Base-by-base conservation (phyloP, 2,113 vertebrate genomes). In the Naja naja region DNA sequence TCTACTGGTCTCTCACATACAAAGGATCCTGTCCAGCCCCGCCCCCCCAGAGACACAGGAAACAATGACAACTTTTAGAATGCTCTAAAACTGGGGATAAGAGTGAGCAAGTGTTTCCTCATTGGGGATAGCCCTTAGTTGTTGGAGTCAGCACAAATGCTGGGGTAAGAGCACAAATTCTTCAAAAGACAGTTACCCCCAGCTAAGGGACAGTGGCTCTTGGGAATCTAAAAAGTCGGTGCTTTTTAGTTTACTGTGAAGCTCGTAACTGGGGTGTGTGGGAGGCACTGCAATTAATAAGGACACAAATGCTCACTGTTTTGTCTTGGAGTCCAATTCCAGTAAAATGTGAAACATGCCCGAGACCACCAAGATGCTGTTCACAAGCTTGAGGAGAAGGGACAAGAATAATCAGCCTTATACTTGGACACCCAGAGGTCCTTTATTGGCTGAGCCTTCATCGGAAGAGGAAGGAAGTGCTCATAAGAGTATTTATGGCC, bases 201-300 rank as follows among this genome's bases (percentile, higher is more conserved):
- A n/a, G 89, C 64, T 60, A 58, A 34, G 55, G n/a, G 55, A 87
- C 92, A 93, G 89, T 93, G 92, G 92, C 87, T 47, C 54, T 86
- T 45, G 30, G 47, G 55, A 86, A 90, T 93, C 54, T 55, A 49
- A 49, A 49, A 49, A 49, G 58, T 87, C 5, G 9, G 30, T 81
- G 87, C 92, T 45, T 87, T 90, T 90, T 81, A 90, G 54, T 93
- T 87, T 20, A 64, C 23, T 60, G 22, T 39, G 54, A 87, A 90
- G 55, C 92, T 87, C n/a, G 47, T 90, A 87, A 89, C 55, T 64
- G 55, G 23, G 3, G 1, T 23, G 25, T 18, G 30, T 11, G 34
- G 30, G 20, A 14, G 45, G 12, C 43, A 49, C 52, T 18, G 39
- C 14, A 34, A 54, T 91, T 91, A 89, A 91, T 54, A 91, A 89